A percentile compares a stretch with the other conserved stretches of the same genome.
These are phyloP conservation scores for Malurus leucopterus DNA, from an alignment of 2,797 vertebrate species.

Conservation along the genomic window DNA sequence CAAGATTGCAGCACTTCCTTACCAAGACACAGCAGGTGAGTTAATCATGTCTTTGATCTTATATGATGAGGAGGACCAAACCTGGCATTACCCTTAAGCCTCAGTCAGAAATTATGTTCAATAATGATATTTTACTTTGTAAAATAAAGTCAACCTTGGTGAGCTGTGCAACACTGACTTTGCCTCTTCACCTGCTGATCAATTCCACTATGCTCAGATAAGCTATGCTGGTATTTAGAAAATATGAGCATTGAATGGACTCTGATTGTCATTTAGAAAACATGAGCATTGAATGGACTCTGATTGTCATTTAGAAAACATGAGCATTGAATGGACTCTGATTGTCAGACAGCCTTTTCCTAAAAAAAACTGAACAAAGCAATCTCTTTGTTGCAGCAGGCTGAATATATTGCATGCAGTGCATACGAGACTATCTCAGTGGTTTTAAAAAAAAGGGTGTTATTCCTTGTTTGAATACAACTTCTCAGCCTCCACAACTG, in stretches of 20 bases:
- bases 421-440: background rate
- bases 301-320: background rate
- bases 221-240: background rate
- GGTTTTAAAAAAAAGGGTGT: background rate
- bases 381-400: background rate
- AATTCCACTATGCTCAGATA: background rate
- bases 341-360: background rate
- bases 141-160: background rate
- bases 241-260: rapidly evolving
- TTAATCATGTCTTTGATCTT: background rate
- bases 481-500: background rate
- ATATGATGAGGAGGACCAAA: background rate
- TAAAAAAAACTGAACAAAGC: background rate
- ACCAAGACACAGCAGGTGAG: background rate
- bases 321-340: background rate
- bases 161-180: background rate
- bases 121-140: background rate
- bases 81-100: background rate
- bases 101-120: background rate
- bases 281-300: rapidly evolving
- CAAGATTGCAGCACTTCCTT: background rate
- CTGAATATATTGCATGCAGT: background rate
- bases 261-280: background rate
- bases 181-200: background rate
- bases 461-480: background rate